Base-by-base conservation (phyloP, 2,797 vertebrate species). In the Rhinichthys osculus region DNA sequence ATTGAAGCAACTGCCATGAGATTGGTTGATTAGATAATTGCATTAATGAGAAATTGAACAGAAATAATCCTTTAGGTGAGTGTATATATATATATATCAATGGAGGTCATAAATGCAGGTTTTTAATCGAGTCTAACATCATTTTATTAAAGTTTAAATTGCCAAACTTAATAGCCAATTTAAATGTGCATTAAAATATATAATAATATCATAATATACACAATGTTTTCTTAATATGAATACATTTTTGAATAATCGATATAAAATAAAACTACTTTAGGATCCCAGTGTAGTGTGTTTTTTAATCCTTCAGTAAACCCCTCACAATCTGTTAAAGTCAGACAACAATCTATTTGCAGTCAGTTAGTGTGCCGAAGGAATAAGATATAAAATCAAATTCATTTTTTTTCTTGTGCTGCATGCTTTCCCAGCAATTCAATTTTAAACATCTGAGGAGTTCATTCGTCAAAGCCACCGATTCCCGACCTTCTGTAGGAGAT, bases 381-480 rank as follows among this genome's bases (percentile, higher is more conserved):
- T 89, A 86, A 71, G 69, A 71, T 76, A 85, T 88, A 74, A 87
- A 90, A 92, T 91, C 81, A 82, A 81, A 92, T 92, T 90, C 86
- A 83, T 91, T 44, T 62, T 47, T 47, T 54, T 81, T 66, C 17
- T 66, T 84, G 19, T 21, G 57, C 59, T 52, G 27, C 35, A 44
- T 81, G 70, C 84, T 54, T 89, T 92, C 88, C 73, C 38, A 70
- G 89, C 87, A 89, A 89, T 78, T 76, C 66, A 74, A 81, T 89
- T 91, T 81, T 67, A 62, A 90, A 85, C 87, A 86, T 57, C 57
- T 91, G 69, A 67, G 88, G 90, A 91, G 88, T 88, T 59, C 76
- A 92, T 91, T 84, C 79, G 81, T 88, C 85, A 88, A 64, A 88
- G 81, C 78, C 89, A 87, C 64, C 59, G 87, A 17, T 74, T 78